Evolutionary conservation across 2,797 vertebrate species (phyloP).

Genomic region (Chelmon rostratus): DNA sequence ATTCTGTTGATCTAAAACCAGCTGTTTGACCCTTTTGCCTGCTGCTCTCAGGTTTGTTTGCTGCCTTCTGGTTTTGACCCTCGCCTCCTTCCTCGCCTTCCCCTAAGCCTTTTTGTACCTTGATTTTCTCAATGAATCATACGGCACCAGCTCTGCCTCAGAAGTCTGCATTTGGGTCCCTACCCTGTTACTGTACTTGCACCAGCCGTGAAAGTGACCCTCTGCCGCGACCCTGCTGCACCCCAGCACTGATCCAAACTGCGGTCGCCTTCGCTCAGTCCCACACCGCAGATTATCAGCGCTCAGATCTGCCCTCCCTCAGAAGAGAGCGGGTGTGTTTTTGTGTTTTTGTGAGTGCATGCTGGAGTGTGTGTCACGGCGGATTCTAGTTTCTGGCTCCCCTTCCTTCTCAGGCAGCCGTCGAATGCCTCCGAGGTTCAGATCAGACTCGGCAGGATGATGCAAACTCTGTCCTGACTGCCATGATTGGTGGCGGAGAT

Average conservation of each 20-base stretch:
- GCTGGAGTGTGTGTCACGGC: slow-evolving; percentile 6
- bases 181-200: no score
- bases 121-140: no score
- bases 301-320: slow-evolving; percentile 23
- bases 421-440: slow-evolving; percentile 30
- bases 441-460: slow-evolving; percentile 35
- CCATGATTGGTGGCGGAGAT: slow-evolving; percentile 9
- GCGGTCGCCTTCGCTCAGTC: neutral
- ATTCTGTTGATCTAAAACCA: no score
- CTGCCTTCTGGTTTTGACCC: no score
- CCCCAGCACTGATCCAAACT: slow-evolving; percentile 29
- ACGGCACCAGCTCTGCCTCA: no score
- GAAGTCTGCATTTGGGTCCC: no score
- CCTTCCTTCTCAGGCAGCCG: slow-evolving; percentile 13
- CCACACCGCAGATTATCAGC: slow-evolving; percentile 25
- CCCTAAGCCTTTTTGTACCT: no score
- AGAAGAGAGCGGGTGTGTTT: slow-evolving; percentile 9
- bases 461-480: slow-evolving; percentile 40
- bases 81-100: no score
- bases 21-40: no score
- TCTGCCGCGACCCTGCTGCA: slow-evolving; percentile 3
- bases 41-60: no score
- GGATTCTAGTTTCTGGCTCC: slow-evolving; percentile 1
- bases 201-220: neutral
- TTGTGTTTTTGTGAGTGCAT: slow-evolving; percentile 29